phyloP scores from a whole-genome alignment of 2,113 vertebrate species.

The Otocyon megalotis region DNA sequence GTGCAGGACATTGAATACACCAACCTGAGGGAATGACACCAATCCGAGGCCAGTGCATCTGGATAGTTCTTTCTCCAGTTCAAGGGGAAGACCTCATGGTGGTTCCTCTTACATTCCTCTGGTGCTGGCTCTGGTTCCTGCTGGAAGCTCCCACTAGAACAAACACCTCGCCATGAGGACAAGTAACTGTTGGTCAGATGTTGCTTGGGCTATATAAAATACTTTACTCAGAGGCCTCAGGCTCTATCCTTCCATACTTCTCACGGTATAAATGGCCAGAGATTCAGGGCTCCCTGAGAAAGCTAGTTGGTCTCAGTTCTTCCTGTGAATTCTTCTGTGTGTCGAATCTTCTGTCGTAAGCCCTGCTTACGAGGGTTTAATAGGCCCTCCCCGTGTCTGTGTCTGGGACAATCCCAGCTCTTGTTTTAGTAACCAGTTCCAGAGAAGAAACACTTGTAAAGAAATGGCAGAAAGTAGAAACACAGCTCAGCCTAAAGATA shows the following conservation, averaged over 20 bases:
- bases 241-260: background rate
- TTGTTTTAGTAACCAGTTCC: conserved; percentile 23
- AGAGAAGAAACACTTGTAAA: conserved; percentile 44
- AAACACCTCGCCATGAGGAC: background rate
- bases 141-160: background rate
- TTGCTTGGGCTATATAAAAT: background rate
- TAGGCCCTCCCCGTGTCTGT: background rate
- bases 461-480: conserved; percentile 19
- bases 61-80: background rate
- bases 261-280: background rate
- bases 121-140: background rate
- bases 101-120: background rate
- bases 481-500: background rate
- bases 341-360: background rate
- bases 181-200: background rate
- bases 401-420: background rate
- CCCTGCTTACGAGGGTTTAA: background rate
- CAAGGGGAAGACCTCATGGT: background rate
- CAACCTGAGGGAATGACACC: background rate
- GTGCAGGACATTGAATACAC: background rate
- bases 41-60: background rate
- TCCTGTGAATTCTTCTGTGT: background rate
- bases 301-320: background rate
- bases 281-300: conserved; percentile 21
- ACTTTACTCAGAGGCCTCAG: background rate